Evolutionary conservation across 2,888 invertebrate genomes (phyloP), one percentile per base, ranked within the genome.

Genomic region (Seira ritae): DNA sequence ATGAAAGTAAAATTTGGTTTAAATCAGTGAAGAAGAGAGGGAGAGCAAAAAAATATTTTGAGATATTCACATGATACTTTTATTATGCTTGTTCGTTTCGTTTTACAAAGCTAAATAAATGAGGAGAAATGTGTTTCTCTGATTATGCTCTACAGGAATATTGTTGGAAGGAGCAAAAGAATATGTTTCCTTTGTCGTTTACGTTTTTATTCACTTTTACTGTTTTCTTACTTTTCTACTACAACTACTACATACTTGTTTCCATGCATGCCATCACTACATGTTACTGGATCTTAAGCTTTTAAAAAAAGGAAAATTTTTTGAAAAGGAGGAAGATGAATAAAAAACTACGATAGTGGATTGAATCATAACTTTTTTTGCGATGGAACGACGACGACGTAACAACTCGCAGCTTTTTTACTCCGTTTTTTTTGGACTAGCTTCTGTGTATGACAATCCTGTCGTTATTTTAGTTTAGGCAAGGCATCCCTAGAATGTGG

Each of bases 1-100:
- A 76, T 55, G 76, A 76, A 76, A 76, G 76, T 60, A 76, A 69
- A 78, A 78, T 37, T 78, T 55, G 60, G 22, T 78, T 78, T 70
- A 78, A 78, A 78, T 78, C 70, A 78, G 69, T 42, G 37, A 65
- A 73, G 17, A 66, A 62, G 65, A n/a, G 24, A 55, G 37, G 24
- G 17, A 60, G 60, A 19, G 24, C 6, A 62, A 74, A 74, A 55
- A 75, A 69, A 76, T 76, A 76, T 75, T 66, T 66, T 75, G 75
- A 23, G 66, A 67, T 75, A 67, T 17, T 55, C 55, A 55, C 55
- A 55, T 55, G 55, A 55, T 55, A 55, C 17, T 55, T 55, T 55
- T 55, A 55, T 55, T 55, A 55, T 55, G 12, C 55, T 55, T 55
- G 55, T 55, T 55, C 55, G 55, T 55, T 55, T 31, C 31, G 31